Evolutionary conservation across 1,140 invertebrate genomes (phyloP).

Genomic region (Eupeodes corollae): DNA sequence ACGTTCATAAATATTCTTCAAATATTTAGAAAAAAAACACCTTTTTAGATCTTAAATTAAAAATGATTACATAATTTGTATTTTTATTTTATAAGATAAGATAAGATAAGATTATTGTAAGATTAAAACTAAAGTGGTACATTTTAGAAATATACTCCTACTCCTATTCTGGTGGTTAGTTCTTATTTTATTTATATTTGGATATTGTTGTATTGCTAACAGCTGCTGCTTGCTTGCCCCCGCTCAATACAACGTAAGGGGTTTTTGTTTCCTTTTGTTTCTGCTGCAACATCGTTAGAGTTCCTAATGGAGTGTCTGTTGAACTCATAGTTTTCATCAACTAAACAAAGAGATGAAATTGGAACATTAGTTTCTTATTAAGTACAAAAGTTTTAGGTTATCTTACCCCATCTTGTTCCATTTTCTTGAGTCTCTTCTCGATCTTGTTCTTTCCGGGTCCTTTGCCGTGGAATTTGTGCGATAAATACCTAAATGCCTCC

Average conservation of each 20-base stretch:
- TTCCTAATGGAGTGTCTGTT: conserved; percentile 92
- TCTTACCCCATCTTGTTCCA: conserved; percentile 79
- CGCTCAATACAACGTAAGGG: conserved; percentile 88
- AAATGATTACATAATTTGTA: too few species aligned
- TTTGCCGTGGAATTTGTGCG: conserved; percentile 98
- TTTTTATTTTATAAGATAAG: background rate
- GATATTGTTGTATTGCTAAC: conserved; percentile 26
- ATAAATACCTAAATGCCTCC: conserved; percentile 92
- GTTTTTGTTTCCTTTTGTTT: conserved; percentile 95
- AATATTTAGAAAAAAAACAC: too few species aligned
- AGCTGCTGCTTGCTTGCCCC: conserved; percentile 50
- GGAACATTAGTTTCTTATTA: conserved; percentile 47
- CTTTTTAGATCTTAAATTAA: background rate
- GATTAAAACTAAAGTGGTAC: background rate
- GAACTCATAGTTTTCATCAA: conserved; percentile 98
- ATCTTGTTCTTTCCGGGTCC: conserved; percentile 97
- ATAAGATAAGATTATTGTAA: background rate
- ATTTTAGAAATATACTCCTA: background rate
- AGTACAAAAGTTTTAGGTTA: background rate
- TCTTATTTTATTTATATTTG: conserved; percentile 30
- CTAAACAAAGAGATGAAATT: conserved; percentile 55
- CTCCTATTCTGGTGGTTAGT: background rate
- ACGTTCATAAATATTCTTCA: too few species aligned
- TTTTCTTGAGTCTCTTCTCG: conserved; percentile 93
- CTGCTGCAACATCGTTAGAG: conserved; percentile 84